A percentile compares a stretch with the other conserved stretches of the same genome.
Evolutionary conservation across 1,140 invertebrate genomes (phyloP).

Genomic region (Hyles vespertilio): DNA sequence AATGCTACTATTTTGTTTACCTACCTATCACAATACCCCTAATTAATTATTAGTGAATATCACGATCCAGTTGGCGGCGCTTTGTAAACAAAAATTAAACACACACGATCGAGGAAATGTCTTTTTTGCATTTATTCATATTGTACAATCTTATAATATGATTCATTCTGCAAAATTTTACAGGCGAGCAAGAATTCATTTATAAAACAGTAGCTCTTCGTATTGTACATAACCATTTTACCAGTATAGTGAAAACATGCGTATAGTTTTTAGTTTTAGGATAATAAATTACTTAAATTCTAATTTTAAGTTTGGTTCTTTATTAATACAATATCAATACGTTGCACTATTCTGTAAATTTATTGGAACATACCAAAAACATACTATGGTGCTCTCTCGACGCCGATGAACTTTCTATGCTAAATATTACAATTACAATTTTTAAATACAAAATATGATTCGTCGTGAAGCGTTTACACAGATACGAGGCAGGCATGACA

Average conservation of each 20-base stretch:
- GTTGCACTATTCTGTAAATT: constrained; percentile 67
- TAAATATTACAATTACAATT: constrained; percentile 48
- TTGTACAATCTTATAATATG: constrained; percentile 76
- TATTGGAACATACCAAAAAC: constrained; percentile 68
- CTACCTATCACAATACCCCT: too few species aligned
- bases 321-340: constrained; percentile 75
- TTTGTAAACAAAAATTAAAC: constrained; percentile 24
- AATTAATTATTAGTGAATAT: too few species aligned
- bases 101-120: constrained; percentile 70
- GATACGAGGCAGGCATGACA: constrained; percentile 61
- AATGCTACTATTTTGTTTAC: too few species aligned
- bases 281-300: constrained; percentile 77
- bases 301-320: constrained; percentile 77
- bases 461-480: constrained; percentile 58
- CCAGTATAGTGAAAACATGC: constrained; percentile 77
- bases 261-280: constrained; percentile 75
- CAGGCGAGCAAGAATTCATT: constrained; percentile 77
- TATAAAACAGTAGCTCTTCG: constrained; percentile 76
- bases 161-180: constrained; percentile 76
- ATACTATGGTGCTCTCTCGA: constrained; percentile 65
- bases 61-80: too few species aligned
- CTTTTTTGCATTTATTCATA: constrained; percentile 76
- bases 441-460: constrained; percentile 56
- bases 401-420: constrained; percentile 74
- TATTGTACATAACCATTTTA: constrained; percentile 76